Evolutionary conservation across 2,797 vertebrate species (phyloP).

Genomic region (Peromyscus aztecus): DNA sequence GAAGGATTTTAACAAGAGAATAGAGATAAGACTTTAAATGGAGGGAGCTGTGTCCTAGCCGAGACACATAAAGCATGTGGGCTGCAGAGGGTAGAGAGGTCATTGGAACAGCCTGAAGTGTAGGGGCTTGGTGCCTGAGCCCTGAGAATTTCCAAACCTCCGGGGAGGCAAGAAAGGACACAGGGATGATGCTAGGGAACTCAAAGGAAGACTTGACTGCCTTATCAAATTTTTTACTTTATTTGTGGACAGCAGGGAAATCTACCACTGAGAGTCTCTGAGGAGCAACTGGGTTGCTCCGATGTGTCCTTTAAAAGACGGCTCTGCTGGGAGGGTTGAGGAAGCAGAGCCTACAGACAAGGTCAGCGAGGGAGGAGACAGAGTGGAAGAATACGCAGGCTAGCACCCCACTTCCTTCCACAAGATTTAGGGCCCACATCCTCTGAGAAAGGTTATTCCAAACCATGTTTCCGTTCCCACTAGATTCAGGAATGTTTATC

Average conservation of each 20-base stretch:
- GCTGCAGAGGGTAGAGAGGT: background rate
- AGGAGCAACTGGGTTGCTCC: background rate
- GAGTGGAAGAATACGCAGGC: background rate
- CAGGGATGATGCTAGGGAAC: background rate
- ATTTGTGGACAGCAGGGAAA: background rate
- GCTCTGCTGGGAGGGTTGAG: background rate
- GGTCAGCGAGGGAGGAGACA: background rate
- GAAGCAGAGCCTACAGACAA: background rate
- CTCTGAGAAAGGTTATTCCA: background rate
- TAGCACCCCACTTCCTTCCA: too few relatives aligned
- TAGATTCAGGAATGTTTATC: conserved; percentile 32
- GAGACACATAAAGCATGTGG: background rate
- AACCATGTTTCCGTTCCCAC: background rate
- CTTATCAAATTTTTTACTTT: background rate
- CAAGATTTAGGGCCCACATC: background rate
- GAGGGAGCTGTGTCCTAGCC: background rate
- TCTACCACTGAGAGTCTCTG: background rate
- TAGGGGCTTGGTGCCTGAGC: background rate
- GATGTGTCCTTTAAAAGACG: conserved; percentile 25
- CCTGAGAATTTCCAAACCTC: background rate
- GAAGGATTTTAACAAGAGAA: conserved; percentile 52
- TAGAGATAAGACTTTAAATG: background rate
- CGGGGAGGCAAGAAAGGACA: background rate
- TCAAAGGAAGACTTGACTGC: background rate
- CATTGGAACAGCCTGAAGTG: background rate